A percentile compares a stretch with the other conserved stretches of the same genome.
Conservation (phyloP, 1,140 invertebrate species). For the Scaptomyza graminum region DNA sequence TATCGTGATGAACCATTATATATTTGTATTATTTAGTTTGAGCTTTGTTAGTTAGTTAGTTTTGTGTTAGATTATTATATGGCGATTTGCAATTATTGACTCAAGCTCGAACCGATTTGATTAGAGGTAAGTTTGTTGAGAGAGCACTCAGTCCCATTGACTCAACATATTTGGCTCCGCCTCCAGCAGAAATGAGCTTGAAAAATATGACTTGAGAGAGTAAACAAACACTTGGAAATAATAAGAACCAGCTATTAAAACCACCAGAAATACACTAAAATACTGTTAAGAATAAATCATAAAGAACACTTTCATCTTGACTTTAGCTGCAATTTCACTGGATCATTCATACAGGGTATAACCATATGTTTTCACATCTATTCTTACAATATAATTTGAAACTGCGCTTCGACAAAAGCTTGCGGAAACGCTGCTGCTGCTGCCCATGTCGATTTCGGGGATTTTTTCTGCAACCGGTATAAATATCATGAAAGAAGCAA, state of each 20-base stretch:
- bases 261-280: too few species aligned
- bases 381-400: background rate
- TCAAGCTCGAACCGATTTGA: slow-evolving; percentile 3
- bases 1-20: slow-evolving; percentile 15
- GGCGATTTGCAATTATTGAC: slow-evolving; percentile 20
- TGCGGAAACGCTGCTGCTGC: slow-evolving; percentile 4
- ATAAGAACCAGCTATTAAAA: background rate
- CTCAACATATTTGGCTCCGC: background rate
- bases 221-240: background rate
- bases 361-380: slow-evolving; percentile 14
- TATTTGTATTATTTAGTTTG: background rate
- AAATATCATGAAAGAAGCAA: slow-evolving; percentile 17
- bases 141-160: background rate
- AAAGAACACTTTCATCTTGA: too few species aligned
- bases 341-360: slow-evolving; percentile 8
- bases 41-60: too few species aligned
- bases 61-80: slow-evolving; percentile 12
- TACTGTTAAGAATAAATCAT: too few species aligned
- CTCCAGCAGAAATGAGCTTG: background rate
- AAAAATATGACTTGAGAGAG: background rate
- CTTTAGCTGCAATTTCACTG: background rate
- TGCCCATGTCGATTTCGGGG: slow-evolving; percentile 26
- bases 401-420: slow-evolving; percentile 21
- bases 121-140: background rate
- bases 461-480: slow-evolving; percentile 23